phyloP scores from a whole-genome alignment of 2,888 invertebrate genomes.

The Drosophila prolongata region DNA sequence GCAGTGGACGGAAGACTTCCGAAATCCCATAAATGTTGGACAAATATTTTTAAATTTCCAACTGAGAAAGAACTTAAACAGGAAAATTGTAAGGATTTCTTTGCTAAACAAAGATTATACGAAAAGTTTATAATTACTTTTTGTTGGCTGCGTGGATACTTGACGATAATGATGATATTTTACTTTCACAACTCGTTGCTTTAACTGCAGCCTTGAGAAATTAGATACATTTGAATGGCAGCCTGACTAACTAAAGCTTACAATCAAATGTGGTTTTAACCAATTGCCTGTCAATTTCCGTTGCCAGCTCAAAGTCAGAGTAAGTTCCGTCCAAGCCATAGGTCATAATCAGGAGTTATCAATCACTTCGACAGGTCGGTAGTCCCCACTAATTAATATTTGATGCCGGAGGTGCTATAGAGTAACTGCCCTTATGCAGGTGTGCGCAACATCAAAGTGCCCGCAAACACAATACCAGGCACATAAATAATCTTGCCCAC shows the following conservation, averaged over 20 bases:
- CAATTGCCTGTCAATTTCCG: conserved; percentile 14
- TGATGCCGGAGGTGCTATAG: conserved; percentile 36
- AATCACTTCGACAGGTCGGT: conserved; percentile 41
- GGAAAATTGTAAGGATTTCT: conserved; percentile 12
- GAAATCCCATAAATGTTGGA: conserved; percentile 32
- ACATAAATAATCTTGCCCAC: conserved; percentile 51
- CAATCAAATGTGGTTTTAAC: not conserved
- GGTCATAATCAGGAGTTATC: conserved; percentile 27
- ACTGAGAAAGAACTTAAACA: conserved; percentile 2
- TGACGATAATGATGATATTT: not conserved
- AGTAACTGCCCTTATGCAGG: conserved; percentile 34
- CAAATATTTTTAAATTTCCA: conserved; percentile 36
- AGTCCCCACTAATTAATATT: conserved; percentile 60
- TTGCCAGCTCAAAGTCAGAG: not conserved
- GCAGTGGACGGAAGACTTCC: not conserved
- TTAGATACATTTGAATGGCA: not conserved
- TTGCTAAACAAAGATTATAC: conserved; percentile 8
- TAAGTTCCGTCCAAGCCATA: not conserved
- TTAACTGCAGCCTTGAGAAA: not conserved
- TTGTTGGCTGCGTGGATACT: not conserved
- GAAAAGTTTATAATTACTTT: conserved; percentile 45
- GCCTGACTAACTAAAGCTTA: not conserved
- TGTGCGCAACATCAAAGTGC: conserved; percentile 37
- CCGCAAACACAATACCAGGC: conserved; percentile 48
- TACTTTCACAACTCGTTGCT: not conserved